phyloP scores from a whole-genome alignment of 2,888 invertebrate genomes.

The Acanthoscelides obtectus region DNA sequence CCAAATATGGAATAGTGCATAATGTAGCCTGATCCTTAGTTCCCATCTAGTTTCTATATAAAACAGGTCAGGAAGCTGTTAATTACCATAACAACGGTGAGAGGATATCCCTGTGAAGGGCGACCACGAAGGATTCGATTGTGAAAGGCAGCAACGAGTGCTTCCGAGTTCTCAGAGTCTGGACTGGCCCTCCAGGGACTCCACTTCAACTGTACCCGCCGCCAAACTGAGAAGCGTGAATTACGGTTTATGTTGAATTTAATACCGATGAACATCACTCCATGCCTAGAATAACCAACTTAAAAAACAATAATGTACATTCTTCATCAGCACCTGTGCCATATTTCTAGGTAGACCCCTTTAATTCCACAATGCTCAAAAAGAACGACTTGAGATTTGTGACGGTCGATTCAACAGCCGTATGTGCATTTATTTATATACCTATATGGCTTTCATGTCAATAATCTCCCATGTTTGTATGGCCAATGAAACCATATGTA shows the following conservation, averaged over 20 bases:
- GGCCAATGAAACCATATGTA: no score
- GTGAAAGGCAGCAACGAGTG: neutral
- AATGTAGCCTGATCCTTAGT: neutral
- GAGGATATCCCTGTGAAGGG: neutral
- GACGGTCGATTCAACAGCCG: no score
- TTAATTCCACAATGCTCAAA: no score
- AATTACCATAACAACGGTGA: neutral
- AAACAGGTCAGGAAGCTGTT: neutral
- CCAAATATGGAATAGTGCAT: neutral
- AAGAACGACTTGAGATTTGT: no score
- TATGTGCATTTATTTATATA: no score
- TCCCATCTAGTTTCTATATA: neutral
- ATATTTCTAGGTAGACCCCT: no score
- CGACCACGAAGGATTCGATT: neutral
- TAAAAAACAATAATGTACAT: no score
- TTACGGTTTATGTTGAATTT: neutral
- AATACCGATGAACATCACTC: no score
- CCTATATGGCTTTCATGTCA: no score
- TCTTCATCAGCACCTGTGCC: no score
- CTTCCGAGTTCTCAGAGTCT: neutral
- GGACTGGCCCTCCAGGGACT: neutral
- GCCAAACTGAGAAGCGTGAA: neutral
- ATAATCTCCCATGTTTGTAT: no score
- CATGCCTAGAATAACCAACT: no score
- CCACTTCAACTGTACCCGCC: neutral